phyloP scores from a whole-genome alignment of 2,888 invertebrate genomes.

The Pandemis corylana region DNA sequence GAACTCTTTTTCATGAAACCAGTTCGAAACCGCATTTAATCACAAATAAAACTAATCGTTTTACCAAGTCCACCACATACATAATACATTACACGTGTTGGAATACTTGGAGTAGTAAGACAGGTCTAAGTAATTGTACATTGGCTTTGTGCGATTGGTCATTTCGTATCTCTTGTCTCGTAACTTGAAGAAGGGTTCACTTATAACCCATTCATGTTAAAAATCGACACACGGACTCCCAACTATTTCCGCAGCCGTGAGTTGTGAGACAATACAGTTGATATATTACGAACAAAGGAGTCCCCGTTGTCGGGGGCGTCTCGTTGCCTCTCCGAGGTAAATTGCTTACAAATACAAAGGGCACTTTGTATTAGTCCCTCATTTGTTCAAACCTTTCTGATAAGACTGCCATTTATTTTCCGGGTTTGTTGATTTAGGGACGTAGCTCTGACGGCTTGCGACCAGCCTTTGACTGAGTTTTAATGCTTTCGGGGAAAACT shows the following conservation, averaged over 20 bases:
- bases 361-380: slow-evolving; percentile 19
- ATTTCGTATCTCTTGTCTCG: not conserved
- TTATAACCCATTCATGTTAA: not conserved
- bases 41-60: too few relatives aligned
- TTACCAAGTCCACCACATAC: too few relatives aligned
- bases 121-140: too few relatives aligned
- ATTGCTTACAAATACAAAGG: slow-evolving; percentile 26
- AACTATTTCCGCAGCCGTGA: not conserved
- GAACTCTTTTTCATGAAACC: too few relatives aligned
- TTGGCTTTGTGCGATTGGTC: too few relatives aligned
- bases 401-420: slow-evolving; percentile 1
- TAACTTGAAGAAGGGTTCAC: not conserved
- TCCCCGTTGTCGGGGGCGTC: not conserved
- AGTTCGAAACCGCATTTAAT: too few relatives aligned
- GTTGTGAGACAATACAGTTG: slow-evolving; percentile 6
- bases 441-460: not conserved
- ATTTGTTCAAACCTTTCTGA: slow-evolving; percentile 26
- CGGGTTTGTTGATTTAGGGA: slow-evolving; percentile 6
- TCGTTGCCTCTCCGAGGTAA: slow-evolving; percentile 10
- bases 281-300: slow-evolving; percentile 21
- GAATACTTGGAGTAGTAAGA: too few relatives aligned
- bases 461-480: not conserved
- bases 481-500: not conserved
- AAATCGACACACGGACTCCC: not conserved
- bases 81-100: too few relatives aligned